Evolutionary conservation across 2,797 vertebrate species (phyloP).

Genomic region (Rhinichthys osculus): DNA sequence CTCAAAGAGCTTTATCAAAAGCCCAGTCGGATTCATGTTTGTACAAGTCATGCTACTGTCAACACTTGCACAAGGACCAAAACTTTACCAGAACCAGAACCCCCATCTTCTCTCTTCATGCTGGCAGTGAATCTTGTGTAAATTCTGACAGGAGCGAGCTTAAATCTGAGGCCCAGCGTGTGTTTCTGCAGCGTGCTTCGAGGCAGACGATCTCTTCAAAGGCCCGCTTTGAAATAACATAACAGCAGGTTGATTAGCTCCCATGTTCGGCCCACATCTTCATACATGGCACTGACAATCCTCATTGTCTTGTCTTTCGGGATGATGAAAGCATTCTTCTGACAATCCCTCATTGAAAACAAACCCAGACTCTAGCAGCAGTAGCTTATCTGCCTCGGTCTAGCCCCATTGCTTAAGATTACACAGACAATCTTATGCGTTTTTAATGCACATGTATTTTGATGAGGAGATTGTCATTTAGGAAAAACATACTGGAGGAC

Average conservation of each 20-base stretch:
- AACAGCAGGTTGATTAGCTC: constrained; percentile 64
- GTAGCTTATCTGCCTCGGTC: constrained; percentile 66
- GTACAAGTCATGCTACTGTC: constrained; percentile 22
- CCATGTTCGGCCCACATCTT: constrained; percentile 56
- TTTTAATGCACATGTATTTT: constrained; percentile 71
- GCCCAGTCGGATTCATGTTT: constrained; percentile 31
- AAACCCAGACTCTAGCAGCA: constrained; percentile 74
- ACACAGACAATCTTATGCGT: constrained; percentile 70
- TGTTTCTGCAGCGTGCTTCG: neutral
- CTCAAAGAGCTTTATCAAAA: constrained; percentile 27
- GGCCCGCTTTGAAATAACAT: constrained; percentile 61
- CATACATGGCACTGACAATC: constrained; percentile 64
- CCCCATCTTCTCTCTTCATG: neutral
- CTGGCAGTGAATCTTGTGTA: neutral
- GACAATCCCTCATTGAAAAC: constrained; percentile 74
- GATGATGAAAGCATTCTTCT: constrained; percentile 84
- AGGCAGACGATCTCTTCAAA: constrained; percentile 38
- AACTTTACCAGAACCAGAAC: constrained; percentile 14
- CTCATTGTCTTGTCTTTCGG: constrained; percentile 69
- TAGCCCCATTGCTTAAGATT: constrained; percentile 70
- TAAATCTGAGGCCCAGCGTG: constrained; percentile 10
- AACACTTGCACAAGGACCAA: constrained; percentile 10
- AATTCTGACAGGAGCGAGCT: neutral
- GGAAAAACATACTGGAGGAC: neutral
- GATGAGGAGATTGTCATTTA: constrained; percentile 30